Evolutionary conservation across 1,140 invertebrate species (phyloP), one percentile per base, ranked within the genome.

Genomic region (Caenorhabditis latens): DNA sequence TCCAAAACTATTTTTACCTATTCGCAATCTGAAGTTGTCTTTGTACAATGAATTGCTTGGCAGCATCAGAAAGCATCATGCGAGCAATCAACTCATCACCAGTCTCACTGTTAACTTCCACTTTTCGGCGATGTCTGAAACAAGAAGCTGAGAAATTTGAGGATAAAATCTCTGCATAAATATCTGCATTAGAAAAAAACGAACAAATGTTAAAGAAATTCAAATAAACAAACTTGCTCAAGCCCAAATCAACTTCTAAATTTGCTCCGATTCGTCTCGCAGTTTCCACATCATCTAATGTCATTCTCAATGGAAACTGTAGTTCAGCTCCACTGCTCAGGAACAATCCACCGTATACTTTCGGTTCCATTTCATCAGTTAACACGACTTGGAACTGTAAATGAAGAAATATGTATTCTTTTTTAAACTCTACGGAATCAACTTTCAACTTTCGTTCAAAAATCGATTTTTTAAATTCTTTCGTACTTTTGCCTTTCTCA

Each of bases 161-260:
- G 32, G 32, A 32, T 1, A 32, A 2, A 32, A 32, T 32, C 32
- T 32, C 2, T 32, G 32, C 2, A 32, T 32, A 32, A 32, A 32
- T 32, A 32, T 32, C 0, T 32, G 32, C 2, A 32, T 32, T 32
- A 32, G 32, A 32, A 32, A 32, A 32, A 32, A 32, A 32, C 32
- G 2, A 32, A 32, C n/a, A 32, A 32, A 32, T 32, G 32, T 32
- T 32, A 2, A 32, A 32, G 32, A 32, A 1, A 32, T 32, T 32
- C 32, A 32, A 32, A 32, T 32, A 32, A 61, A 19, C 46, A 3
- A 13, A 86, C 87, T 84, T 88, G 14, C 87, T 50, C 13, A 88
- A 58, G 11, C 87, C 87, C 32, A 88, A 58, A 82, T 88, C 87
- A 42, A 88, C 53, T 84, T 88, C 87, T 40, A 88, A 50, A 55